Base-by-base conservation (phyloP, 2,888 invertebrate species). In the Sialis lutaria region DNA sequence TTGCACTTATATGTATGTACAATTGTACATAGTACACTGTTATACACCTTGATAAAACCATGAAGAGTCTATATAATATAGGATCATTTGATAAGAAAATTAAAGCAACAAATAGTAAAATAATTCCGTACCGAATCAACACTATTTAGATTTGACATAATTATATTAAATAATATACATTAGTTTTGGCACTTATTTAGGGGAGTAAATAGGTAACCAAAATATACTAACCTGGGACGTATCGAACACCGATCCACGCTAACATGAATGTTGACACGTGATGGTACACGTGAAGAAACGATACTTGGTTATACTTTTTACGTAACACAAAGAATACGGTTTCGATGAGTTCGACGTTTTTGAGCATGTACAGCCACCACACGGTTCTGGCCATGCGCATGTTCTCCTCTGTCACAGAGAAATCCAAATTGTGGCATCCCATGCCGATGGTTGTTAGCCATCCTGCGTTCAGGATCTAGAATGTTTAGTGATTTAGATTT, bases 241-340 rank as follows among this genome's bases (percentile, higher is more conserved):
- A 77, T 65, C 77, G 80, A 35, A 73, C 67, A 1, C 66, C 72
- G 1, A 73, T 53, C 75, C 80, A 83, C 0, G 74, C 60, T 4
- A 82, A 64, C 8, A 70, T 57, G 34, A 78, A 58, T 1, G 80
- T 73, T 44, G 74, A 68, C 44, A 72, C 63, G 53, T 85, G 85
- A 63, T 85, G 85, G 57, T 84, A 84, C 2, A 85, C 64, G 54
- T 85, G 85, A 42, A 85, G 64, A 51, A 73, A 75, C 1, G 83
- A 75, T 6, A 81, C 76, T 64, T 85, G 85, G 41, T 72, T 73
- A 49, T 74, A 68, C 58, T 79, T 84, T 61, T 82, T 82, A 50
- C 85, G 69, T 53, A 85, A 58, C 9, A 82, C 64, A 57, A 85
- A 85, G 60, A 84, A 77, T 5, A 75, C 58, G 0, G 85, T 85